A percentile compares a stretch with the other conserved stretches of the same genome.
phyloP scores from a whole-genome alignment of 2,797 vertebrate species.

The Spea hammondii region DNA sequence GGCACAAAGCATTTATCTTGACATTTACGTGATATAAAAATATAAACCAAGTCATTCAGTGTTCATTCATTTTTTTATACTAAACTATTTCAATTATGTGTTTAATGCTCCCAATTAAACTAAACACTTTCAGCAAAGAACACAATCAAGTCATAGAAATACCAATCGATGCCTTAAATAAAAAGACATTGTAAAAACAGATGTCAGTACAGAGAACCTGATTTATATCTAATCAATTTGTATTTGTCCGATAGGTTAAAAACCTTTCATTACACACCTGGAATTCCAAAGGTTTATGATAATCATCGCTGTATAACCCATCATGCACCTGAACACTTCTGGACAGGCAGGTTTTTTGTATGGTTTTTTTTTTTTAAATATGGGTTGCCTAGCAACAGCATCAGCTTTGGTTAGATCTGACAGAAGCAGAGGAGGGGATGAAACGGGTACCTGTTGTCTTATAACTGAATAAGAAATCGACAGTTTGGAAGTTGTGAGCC shows the following conservation, averaged over 20 bases:
- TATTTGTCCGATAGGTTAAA: too few relatives aligned
- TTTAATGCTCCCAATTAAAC: slow-evolving; percentile 45
- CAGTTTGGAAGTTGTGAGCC: too few relatives aligned
- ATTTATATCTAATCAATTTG: too few relatives aligned
- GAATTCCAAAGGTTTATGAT: background rate
- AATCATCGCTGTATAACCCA: too few relatives aligned
- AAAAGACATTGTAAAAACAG: background rate
- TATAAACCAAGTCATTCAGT: slow-evolving; percentile 17
- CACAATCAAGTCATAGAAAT: background rate
- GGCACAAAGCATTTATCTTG: slow-evolving; percentile 39
- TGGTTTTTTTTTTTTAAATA: too few relatives aligned
- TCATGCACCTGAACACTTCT: too few relatives aligned
- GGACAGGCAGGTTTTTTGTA: too few relatives aligned
- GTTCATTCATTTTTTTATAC: slow-evolving; percentile 27
- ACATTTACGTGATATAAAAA: slow-evolving; percentile 43
- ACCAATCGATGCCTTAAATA: slow-evolving; percentile 10
- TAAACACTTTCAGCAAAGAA: slow-evolving; percentile 25
- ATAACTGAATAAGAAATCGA: too few relatives aligned
- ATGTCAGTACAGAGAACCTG: background rate
- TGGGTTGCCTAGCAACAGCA: too few relatives aligned
- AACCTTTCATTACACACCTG: background rate
- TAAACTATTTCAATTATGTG: slow-evolving; percentile 46
- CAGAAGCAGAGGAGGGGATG: too few relatives aligned
- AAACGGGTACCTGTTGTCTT: too few relatives aligned
- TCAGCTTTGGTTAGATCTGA: too few relatives aligned